Evolutionary conservation across 64 coral and sea anemone genomes (phyloP), one percentile per base, ranked within the genome.

Genomic region (Hydrozoanthus tunicans): DNA sequence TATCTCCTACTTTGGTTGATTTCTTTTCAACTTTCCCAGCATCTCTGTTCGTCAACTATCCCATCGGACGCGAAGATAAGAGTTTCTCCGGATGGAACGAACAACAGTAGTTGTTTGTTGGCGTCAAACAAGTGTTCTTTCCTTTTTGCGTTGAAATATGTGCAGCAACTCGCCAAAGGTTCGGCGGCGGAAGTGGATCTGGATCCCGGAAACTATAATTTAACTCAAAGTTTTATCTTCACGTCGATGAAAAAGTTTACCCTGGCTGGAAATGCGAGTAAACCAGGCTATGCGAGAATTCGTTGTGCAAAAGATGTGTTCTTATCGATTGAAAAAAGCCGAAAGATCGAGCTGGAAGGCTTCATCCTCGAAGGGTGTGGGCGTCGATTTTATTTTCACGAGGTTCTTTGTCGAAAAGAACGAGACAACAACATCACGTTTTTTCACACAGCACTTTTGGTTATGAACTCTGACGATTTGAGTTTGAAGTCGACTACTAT

Each of bases 191-290:
- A 73, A 73, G 92, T 94, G 15, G 3, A 12, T 11, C 52, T 94
- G 20, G n/a, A 62, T 24, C 32, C 86, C 64, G 92, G 86, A 79
- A 43, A 66, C n/a, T 94, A 90, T 58, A 90, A 94, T 73, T 82
- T 94, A 15, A 90, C 59, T 55, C 43, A 81, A 66, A 89, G 89
- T 81, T 94, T 94, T 20, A 67, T 77, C 78, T 84, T 94, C 70
- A 90, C 10, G 14, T 82, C 89, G 15, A 56, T 77, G 79, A 73
- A 4, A 15, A 58, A 59, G 2, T 90, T 94, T 77, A 59, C 20
- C n/a, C 55, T 94, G 17, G 24, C 69, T 67, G 86, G 92, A 62
- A 77, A 84, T 69, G 43, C 63, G 59, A 86, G 52, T 59, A 53
- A 83, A 1, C 81, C 92, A 52, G 56, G 20, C 62, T 12, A 83